Conservation (phyloP, 2,888 invertebrate species). For the Nowickia ferox region DNA sequence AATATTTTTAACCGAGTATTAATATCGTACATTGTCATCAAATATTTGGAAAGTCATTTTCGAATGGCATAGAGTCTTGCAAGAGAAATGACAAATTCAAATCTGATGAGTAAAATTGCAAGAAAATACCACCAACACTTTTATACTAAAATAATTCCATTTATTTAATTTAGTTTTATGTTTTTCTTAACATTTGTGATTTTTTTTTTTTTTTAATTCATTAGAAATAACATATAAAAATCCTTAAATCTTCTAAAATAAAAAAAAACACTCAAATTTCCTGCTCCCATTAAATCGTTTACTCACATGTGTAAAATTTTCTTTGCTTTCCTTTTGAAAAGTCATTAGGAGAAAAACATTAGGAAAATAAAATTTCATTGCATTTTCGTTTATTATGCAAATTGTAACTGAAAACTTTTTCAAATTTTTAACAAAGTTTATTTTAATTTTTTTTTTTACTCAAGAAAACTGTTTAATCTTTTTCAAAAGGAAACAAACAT, state of each 20-base stretch:
- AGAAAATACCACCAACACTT: background rate
- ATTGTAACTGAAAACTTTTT: constrained; percentile 21
- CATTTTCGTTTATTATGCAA: constrained; percentile 14
- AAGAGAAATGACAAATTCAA: background rate
- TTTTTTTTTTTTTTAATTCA: background rate
- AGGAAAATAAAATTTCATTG: background rate
- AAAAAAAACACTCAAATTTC: too few species aligned
- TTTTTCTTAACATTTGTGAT: background rate
- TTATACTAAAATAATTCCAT: background rate
- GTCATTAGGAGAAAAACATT: background rate
- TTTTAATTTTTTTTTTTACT: background rate
- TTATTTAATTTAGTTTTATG: background rate
- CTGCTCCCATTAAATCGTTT: too few species aligned
- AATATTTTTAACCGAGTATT: too few species aligned
- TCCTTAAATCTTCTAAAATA: background rate
- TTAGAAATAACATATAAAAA: background rate
- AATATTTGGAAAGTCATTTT: too few species aligned
- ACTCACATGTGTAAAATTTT: background rate
- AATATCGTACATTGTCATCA: too few species aligned
- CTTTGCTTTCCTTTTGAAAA: background rate
- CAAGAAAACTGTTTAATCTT: background rate
- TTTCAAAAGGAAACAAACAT: background rate
- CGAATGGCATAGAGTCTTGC: too few species aligned
- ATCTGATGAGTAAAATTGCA: background rate
- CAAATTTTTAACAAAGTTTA: background rate